A percentile compares a stretch with the other conserved stretches of the same genome.
Conservation (phyloP, 2,113 vertebrate genomes). For the Phasianus colchicus region DNA sequence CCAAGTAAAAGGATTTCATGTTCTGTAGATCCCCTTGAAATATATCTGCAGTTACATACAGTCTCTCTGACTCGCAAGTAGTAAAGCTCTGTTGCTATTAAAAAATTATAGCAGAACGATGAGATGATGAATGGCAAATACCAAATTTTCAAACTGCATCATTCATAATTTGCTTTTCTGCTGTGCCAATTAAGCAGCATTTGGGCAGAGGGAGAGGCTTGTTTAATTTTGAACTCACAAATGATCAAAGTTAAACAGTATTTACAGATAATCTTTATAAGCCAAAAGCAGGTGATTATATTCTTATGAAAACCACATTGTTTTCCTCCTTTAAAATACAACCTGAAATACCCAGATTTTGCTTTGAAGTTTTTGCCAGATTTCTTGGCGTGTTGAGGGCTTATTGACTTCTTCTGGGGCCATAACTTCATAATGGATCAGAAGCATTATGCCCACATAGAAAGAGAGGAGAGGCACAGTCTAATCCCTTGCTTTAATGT, state of each 20-base stretch:
- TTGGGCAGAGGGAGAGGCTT: not conserved
- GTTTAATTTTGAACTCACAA: not conserved
- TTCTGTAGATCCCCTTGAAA: not conserved
- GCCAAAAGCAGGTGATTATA: not conserved
- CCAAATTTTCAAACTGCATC: not conserved
- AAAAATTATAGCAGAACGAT: not conserved
- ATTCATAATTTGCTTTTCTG: constrained; percentile 4
- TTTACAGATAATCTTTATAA: not conserved
- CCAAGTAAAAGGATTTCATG: not conserved
- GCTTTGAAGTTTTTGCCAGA: not conserved
- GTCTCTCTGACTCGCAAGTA: not conserved
- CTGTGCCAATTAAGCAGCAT: not conserved
- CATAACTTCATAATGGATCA: not conserved
- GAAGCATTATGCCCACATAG: not conserved
- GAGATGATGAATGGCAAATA: not conserved
- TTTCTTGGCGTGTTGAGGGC: not conserved
- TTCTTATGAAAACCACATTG: not conserved
- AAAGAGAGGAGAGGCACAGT: not conserved
- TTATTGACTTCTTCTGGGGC: not conserved
- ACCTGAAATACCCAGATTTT: not conserved
- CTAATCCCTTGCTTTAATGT: not conserved
- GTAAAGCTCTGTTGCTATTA: not conserved
- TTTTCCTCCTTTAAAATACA: not conserved
- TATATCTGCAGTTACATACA: not conserved
- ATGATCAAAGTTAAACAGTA: not conserved